Conservation (phyloP, 1,140 invertebrate genomes). For the Pissodes strobi region DNA sequence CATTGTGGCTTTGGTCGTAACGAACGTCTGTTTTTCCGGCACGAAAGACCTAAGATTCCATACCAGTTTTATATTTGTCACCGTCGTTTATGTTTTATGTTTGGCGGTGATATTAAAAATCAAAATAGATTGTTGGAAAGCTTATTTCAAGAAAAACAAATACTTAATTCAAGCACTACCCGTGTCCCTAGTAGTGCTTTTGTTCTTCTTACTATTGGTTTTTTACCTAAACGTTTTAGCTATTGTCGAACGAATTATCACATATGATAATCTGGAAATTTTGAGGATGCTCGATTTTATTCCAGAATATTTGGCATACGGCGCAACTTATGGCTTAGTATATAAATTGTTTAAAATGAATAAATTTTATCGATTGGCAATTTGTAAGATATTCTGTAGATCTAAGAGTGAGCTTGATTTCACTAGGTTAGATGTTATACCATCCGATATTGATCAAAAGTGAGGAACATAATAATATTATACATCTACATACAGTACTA, state of each 20-base stretch:
- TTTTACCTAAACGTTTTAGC: slow-evolving; percentile 25
- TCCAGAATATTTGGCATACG: slow-evolving; percentile 30
- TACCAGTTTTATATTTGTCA: slow-evolving; percentile 17
- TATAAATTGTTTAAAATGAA: slow-evolving; percentile 26
- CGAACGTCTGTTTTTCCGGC: slow-evolving; percentile 5
- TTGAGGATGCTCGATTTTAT: slow-evolving; percentile 15
- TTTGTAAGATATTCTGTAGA: slow-evolving; percentile 21
- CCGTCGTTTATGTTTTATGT: not conserved
- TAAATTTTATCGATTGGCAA: slow-evolving; percentile 23
- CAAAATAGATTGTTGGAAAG: slow-evolving; percentile 1
- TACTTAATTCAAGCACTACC: not conserved
- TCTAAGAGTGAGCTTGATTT: slow-evolving; percentile 4
- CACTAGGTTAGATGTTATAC: slow-evolving; percentile 8
- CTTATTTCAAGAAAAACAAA: not conserved
- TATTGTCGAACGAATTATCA: slow-evolving; percentile 1
- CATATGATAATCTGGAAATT: slow-evolving; percentile 6
- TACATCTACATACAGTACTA: too few relatives aligned
- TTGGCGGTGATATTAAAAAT: not conserved
- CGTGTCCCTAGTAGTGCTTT: not conserved
- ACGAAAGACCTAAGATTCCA: not conserved
- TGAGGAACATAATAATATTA: not conserved
- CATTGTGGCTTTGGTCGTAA: slow-evolving; percentile 9
- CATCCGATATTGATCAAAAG: slow-evolving; percentile 10
- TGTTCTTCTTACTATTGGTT: slow-evolving; percentile 27
- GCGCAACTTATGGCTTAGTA: not conserved